Base-by-base conservation (phyloP, 2,888 invertebrate species). In the Heliconius sara region DNA sequence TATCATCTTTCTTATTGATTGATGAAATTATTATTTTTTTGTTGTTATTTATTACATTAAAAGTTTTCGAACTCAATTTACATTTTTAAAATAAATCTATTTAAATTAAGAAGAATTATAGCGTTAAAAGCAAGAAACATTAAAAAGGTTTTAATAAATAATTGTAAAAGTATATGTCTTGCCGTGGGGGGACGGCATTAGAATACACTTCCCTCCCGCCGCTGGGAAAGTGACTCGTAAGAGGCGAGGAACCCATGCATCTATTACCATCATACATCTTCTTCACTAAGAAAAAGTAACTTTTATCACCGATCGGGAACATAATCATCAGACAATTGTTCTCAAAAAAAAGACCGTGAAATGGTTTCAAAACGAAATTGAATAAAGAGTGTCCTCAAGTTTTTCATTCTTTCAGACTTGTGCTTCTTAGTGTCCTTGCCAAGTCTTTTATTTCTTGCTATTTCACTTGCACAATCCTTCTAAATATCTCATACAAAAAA, bases 161-260 rank as follows among this genome's bases (percentile, higher is more conserved):
- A 13, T 13, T 43, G 13, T 43, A 13, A 43, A 43, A 43, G 13
- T 43, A 4, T 13, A 43, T 13, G 43, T 16, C 3, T 39, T 43
- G 68, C 39, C 68, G 68, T 68, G 68, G 68, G n/a, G 39, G 68
- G 68, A 68, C 39, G 68, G 68, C 68, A 68, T 68, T 68, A 68
- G 67, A 67, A 67, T 67, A 67, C 67, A 67, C 12, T 39, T 67
- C 67, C 67, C 39, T 67, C 67, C 67, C 67, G 2, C 67, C 67
- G 67, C 67, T 67, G 67, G 67, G 67, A 67, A 39, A 67, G 68
- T 68, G 68, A 68, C 68, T 68, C 68, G 68, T 43, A 68, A 68
- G 39, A 68, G 68, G 68, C 68, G 68, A 68, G 68, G 39, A 68
- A 39, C 68, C 68, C 68, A 68, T 68, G 39, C 68, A 68, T n/a